phyloP scores from a whole-genome alignment of 2,113 vertebrate species.

The Passerina amoena region DNA sequence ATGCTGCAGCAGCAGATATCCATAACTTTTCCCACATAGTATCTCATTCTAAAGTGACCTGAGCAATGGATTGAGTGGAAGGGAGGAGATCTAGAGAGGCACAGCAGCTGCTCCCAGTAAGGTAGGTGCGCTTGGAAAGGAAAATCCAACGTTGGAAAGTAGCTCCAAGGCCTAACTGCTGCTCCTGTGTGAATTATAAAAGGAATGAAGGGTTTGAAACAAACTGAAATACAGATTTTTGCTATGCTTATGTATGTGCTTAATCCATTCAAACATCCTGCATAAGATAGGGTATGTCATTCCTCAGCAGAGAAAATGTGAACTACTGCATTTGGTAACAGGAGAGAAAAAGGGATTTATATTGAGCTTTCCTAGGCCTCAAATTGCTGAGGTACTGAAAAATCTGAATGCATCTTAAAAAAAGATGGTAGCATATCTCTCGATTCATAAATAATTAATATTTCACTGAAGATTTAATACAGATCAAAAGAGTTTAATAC shows the following conservation, averaged over 20 bases:
- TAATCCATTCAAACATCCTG: background rate
- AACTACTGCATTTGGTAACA: background rate
- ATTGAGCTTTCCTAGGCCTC: background rate
- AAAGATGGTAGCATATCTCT: background rate
- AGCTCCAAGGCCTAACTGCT: background rate
- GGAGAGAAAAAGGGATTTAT: background rate
- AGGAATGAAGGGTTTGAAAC: background rate
- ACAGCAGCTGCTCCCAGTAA: background rate
- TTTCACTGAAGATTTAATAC: background rate
- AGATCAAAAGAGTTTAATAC: background rate
- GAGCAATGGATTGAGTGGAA: background rate
- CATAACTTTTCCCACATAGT: background rate
- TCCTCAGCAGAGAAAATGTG: background rate
- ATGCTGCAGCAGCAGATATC: background rate
- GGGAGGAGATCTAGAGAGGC: background rate
- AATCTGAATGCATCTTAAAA: background rate
- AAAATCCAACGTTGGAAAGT: background rate
- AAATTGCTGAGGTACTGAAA: background rate
- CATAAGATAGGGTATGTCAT: background rate
- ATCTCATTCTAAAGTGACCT: background rate
- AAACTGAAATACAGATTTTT: background rate
- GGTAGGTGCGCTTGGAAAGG: background rate
- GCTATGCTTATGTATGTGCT: background rate
- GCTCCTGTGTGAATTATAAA: background rate
- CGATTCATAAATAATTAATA: background rate